phyloP scores from a whole-genome alignment of 2,888 invertebrate species.

The Caenorhabditis parvicauda region DNA sequence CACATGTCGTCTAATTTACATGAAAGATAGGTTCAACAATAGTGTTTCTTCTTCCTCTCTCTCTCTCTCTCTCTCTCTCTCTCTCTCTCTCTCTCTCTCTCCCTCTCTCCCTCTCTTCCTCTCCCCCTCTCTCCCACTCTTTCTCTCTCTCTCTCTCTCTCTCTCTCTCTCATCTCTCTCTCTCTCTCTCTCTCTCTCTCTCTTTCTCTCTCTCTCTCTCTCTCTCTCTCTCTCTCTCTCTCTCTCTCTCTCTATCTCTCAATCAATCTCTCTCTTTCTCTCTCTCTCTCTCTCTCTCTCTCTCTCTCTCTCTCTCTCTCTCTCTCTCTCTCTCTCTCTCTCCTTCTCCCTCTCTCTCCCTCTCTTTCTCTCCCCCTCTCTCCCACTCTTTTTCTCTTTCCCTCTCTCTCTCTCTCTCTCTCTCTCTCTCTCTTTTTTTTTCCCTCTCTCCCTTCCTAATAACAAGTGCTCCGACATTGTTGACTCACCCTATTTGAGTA shows the following conservation, averaged over 20 bases:
- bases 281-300: background rate
- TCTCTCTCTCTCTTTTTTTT: background rate
- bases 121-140: background rate
- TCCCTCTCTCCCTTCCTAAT: background rate
- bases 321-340: background rate
- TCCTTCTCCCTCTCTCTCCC: background rate
- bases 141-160: background rate
- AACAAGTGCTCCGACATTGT: too few species aligned
- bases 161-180: background rate
- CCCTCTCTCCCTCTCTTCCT: conserved; percentile 1
- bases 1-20: too few species aligned
- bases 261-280: background rate
- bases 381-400: background rate
- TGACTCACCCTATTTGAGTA: too few species aligned
- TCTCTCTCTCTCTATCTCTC: background rate
- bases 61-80: background rate
- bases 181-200: background rate
- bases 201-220: background rate
- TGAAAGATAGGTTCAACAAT: too few species aligned
- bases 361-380: background rate
- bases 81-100: background rate
- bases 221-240: background rate
- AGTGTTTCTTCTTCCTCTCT: background rate
- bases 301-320: background rate
- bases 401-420: background rate